These are phyloP conservation scores for Anorthoa munda DNA, from an alignment of 2,888 invertebrate species.

Conservation along the genomic window DNA sequence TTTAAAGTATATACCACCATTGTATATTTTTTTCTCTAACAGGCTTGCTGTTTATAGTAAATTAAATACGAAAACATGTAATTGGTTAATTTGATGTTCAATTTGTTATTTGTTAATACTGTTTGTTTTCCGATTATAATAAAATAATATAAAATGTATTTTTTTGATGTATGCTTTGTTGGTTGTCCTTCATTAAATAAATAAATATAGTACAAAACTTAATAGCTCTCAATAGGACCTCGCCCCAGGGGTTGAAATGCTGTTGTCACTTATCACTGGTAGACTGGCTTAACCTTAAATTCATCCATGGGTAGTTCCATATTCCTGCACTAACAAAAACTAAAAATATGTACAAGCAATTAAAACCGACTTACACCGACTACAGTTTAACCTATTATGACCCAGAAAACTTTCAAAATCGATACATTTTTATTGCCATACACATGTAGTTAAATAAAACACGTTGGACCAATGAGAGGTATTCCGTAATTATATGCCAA, in stretches of 20 bases:
- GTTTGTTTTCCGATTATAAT: no score
- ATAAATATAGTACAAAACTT: no score
- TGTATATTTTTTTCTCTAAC: no score
- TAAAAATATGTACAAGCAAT: conserved; percentile 23
- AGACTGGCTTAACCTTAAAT: not conserved
- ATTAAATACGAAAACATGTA: no score
- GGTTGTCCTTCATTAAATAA: no score
- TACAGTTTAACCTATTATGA: conserved; percentile 34
- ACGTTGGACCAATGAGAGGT: conserved; percentile 41
- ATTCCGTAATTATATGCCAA: conserved; percentile 53
- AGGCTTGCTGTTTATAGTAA: no score
- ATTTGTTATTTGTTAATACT: no score
- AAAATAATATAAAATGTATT: no score
- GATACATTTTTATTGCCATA: conserved; percentile 44
- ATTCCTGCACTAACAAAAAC: not conserved
- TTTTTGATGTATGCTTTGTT: no score
- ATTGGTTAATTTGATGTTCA: no score
- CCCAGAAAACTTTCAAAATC: conserved; percentile 55
- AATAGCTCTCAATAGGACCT: no score
- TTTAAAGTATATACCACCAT: no score
- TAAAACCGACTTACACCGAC: not conserved
- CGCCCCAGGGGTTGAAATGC: not conserved
- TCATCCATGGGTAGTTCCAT: not conserved
- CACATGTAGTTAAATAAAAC: conserved; percentile 46
- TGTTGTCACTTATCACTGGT: not conserved